Evolutionary conservation across 2,888 invertebrate species (phyloP).

Genomic region (Nemotelus nigrinus): DNA sequence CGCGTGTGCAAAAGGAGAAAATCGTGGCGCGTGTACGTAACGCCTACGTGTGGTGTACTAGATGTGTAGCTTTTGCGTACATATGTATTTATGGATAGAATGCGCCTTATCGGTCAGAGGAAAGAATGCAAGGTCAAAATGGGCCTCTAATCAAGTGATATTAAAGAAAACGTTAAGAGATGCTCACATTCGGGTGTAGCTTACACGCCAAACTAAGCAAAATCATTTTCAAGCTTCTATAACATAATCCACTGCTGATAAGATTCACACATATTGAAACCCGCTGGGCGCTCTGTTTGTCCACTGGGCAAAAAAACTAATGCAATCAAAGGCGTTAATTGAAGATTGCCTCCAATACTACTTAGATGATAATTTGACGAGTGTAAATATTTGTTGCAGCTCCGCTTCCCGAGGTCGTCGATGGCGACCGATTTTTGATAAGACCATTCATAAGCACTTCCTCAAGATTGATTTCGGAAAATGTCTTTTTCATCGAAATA

Average conservation of each 20-base stretch:
- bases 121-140: not conserved
- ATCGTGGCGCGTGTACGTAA: not conserved
- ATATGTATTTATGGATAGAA: not conserved
- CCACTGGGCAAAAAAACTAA: not conserved
- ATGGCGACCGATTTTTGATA: constrained; percentile 18
- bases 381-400: constrained; percentile 7
- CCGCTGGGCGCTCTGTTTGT: not conserved
- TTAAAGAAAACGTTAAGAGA: not conserved
- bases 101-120: constrained; percentile 10
- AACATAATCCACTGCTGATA: not conserved
- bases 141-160: not conserved
- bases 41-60: not conserved
- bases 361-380: constrained; percentile 14
- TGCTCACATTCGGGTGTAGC: not conserved
- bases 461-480: constrained; percentile 1
- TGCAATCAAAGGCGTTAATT: not conserved
- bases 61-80: not conserved
- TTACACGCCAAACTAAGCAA: not conserved
- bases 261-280: not conserved
- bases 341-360: not conserved
- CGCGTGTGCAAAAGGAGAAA: constrained; percentile 4
- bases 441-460: constrained; percentile 24
- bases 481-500: not conserved
- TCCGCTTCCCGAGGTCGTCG: constrained; percentile 18
- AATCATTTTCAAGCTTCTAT: not conserved